Conservation (phyloP, 2,888 invertebrate genomes). For the Melangyna quadrimaculata region DNA sequence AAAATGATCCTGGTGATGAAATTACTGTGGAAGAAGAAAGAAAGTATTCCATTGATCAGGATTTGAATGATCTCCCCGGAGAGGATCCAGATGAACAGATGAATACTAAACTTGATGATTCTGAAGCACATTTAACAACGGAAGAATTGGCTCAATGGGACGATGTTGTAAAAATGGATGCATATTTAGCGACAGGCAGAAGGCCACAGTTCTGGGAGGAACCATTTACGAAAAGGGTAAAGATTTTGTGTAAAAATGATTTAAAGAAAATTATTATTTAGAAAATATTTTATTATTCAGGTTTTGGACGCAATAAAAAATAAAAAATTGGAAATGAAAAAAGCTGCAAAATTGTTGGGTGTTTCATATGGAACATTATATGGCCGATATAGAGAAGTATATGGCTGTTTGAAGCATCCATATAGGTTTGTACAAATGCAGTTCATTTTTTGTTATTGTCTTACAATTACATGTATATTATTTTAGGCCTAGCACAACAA, state of each 20-base stretch:
- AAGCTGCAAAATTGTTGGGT: constrained; percentile 93
- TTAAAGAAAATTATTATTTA: neutral
- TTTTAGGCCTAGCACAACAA: constrained; percentile 59
- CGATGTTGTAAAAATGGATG: constrained; percentile 92
- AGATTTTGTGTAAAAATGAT: constrained; percentile 23
- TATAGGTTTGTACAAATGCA: constrained; percentile 85
- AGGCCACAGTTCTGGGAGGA: constrained; percentile 97
- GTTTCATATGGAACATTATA: constrained; percentile 95
- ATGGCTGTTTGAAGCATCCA: constrained; percentile 93
- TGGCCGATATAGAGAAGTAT: constrained; percentile 93
- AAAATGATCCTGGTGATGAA: constrained; percentile 33
- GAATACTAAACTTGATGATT: constrained; percentile 77
- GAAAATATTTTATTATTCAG: no score
- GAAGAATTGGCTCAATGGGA: constrained; percentile 80
- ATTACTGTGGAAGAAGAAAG: constrained; percentile 36
- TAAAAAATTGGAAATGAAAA: constrained; percentile 96
- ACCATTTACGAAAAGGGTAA: constrained; percentile 89
- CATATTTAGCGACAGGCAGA: constrained; percentile 91
- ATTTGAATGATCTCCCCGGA: constrained; percentile 10
- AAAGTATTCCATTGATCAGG: constrained; percentile 51
- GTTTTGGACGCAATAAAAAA: constrained; percentile 94
- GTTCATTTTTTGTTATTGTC: neutral
- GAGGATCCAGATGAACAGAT: constrained; percentile 73
- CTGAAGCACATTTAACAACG: constrained; percentile 77
- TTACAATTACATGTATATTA: neutral